A percentile compares a stretch with the other conserved stretches of the same genome.
These are phyloP conservation scores for Ostrea denselamellosa DNA, from an alignment of 1,140 invertebrate species.

Conservation along the genomic window DNA sequence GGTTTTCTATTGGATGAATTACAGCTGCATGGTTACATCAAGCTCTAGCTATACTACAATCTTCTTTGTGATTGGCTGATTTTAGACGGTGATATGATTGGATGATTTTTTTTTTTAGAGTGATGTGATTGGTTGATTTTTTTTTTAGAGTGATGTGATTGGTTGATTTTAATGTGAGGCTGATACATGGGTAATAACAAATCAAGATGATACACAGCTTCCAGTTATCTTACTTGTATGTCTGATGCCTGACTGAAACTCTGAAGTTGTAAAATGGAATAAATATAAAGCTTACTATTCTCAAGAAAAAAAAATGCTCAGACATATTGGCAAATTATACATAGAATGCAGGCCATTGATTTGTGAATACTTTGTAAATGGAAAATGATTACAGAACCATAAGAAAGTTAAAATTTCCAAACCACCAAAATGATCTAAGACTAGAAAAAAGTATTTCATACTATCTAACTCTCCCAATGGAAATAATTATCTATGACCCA, in stretches of 20 bases:
- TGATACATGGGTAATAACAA: conserved; percentile 4
- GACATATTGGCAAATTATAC: not conserved
- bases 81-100: not conserved
- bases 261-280: not conserved
- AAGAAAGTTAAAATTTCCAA: too few species aligned
- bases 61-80: too few species aligned
- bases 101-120: not conserved
- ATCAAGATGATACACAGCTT: not conserved
- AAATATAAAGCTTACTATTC: not conserved
- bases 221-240: not conserved
- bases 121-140: not conserved
- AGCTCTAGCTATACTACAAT: too few species aligned
- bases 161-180: not conserved
- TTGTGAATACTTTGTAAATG: too few species aligned
- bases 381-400: too few species aligned
- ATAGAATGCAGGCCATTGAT: not conserved
- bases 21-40: too few species aligned
- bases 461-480: too few species aligned
- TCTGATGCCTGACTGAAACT: conserved; percentile 27
- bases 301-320: not conserved
- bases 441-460: too few species aligned
- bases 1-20: too few species aligned
- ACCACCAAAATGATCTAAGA: too few species aligned
- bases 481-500: too few species aligned
- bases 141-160: not conserved